A percentile compares a stretch with the other conserved stretches of the same genome.
phyloP scores from a whole-genome alignment of 2,888 invertebrate genomes.

The Oxycera nigricornis region DNA sequence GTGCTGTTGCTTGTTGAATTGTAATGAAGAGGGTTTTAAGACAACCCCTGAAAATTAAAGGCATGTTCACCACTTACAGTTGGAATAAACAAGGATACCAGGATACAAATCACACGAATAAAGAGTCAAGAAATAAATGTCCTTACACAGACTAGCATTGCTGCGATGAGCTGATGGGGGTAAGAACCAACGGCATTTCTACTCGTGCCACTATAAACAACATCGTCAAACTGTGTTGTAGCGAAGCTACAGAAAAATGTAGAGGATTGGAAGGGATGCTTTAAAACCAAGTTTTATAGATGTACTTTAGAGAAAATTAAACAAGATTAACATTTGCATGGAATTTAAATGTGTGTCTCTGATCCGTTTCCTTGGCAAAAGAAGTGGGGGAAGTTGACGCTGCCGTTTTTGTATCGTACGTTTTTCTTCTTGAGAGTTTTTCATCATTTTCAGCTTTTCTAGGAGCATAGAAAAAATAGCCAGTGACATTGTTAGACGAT shows the following conservation, averaged over 20 bases:
- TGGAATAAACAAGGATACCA: slow-evolving; percentile 2
- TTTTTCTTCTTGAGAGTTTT: not conserved
- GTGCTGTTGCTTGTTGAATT: slow-evolving; percentile 16
- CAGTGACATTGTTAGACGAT: not conserved
- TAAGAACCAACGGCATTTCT: not conserved
- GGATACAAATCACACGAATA: not conserved
- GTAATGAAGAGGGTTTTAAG: slow-evolving; percentile 32
- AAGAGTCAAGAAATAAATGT: not conserved
- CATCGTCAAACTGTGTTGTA: too few relatives aligned
- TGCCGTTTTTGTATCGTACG: not conserved
- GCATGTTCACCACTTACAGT: not conserved
- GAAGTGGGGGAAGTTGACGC: not conserved
- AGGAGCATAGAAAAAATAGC: too few relatives aligned
- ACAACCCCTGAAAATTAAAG: slow-evolving; percentile 23
- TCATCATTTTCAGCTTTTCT: not conserved
- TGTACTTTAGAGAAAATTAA: slow-evolving; percentile 30
- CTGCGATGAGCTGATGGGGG: not conserved
- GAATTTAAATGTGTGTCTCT: slow-evolving; percentile 20
- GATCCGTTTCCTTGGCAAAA: not conserved
- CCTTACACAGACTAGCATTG: not conserved
- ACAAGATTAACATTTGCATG: slow-evolving; percentile 38
- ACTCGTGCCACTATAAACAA: too few relatives aligned
- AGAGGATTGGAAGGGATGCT: not conserved
- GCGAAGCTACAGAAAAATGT: not conserved
- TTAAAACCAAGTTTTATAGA: slow-evolving; percentile 24